Evolutionary conservation across 2,113 vertebrate species (phyloP).

Genomic region (Anolis sagrei): DNA sequence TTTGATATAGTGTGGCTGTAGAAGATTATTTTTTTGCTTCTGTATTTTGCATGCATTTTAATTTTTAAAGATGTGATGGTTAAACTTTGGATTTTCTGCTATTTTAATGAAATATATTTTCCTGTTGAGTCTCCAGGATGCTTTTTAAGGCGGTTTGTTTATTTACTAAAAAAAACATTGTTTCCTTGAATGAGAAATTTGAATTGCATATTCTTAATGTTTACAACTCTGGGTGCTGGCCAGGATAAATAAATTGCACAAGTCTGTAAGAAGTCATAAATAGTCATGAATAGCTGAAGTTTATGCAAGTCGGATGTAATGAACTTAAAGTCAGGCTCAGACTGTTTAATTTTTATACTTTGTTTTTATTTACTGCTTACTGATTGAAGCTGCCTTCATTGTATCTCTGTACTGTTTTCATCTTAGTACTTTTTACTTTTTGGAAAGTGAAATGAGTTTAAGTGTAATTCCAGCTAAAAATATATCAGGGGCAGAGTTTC

Average conservation of each 20-base stretch:
- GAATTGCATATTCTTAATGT: background rate
- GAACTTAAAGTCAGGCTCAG: background rate
- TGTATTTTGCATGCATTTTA: too few relatives aligned
- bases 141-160: background rate
- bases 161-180: background rate
- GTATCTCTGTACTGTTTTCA: background rate
- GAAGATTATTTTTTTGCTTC: too few relatives aligned
- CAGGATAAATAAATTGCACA: background rate
- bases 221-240: background rate
- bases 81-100: background rate
- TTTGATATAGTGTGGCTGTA: too few relatives aligned
- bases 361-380: background rate
- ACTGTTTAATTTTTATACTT: background rate
- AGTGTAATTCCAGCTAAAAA: too few relatives aligned
- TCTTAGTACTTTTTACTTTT: background rate
- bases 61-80: too few relatives aligned
- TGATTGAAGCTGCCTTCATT: background rate
- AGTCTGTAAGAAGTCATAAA: background rate
- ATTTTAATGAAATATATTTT: background rate
- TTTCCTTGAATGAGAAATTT: background rate
- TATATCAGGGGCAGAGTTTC: too few relatives aligned
- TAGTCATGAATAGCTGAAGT: background rate
- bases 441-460: background rate
- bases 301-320: background rate
- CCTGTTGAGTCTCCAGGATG: background rate